phyloP scores from a whole-genome alignment of 2,113 vertebrate species.

The human (Homo sapiens) region DNA sequence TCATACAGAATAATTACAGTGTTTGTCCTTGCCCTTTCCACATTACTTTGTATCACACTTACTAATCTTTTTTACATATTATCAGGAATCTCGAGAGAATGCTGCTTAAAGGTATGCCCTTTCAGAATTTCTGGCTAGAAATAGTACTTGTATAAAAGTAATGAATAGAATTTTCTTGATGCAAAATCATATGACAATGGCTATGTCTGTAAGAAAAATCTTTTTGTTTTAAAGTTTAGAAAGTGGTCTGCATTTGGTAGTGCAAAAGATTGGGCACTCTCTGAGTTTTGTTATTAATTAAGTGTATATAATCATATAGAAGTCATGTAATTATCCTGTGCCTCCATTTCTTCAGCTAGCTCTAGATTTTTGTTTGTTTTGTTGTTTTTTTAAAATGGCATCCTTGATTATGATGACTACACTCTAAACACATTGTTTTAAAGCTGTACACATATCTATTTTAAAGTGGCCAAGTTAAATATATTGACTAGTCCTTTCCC shows the following conservation, averaged over 20 bases:
- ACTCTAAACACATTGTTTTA: not conserved
- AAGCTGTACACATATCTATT: not conserved
- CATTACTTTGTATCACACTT: not conserved
- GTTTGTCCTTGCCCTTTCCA: slow-evolving; percentile 23
- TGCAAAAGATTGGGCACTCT: not conserved
- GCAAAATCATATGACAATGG: not conserved
- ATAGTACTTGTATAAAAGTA: not conserved
- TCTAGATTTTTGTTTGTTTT: not conserved
- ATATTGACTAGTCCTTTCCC: not conserved
- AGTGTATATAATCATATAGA: not conserved
- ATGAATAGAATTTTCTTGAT: not conserved
- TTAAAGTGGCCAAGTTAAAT: not conserved
- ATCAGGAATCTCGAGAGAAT: not conserved
- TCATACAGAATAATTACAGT: slow-evolving; percentile 11
- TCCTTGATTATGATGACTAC: not conserved
- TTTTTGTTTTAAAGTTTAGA: not conserved
- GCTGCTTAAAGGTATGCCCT: not conserved
- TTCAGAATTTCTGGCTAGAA: not conserved
- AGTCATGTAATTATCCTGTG: not conserved
- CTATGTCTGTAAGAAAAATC: not conserved
- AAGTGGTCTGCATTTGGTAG: not conserved
- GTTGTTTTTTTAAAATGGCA: not conserved
- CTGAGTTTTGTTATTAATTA: not conserved
- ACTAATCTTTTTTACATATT: not conserved
- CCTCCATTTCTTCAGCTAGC: not conserved